These are phyloP conservation scores for Megalops atlanticus DNA, from an alignment of 2,113 vertebrate species.

Conservation along the genomic window DNA sequence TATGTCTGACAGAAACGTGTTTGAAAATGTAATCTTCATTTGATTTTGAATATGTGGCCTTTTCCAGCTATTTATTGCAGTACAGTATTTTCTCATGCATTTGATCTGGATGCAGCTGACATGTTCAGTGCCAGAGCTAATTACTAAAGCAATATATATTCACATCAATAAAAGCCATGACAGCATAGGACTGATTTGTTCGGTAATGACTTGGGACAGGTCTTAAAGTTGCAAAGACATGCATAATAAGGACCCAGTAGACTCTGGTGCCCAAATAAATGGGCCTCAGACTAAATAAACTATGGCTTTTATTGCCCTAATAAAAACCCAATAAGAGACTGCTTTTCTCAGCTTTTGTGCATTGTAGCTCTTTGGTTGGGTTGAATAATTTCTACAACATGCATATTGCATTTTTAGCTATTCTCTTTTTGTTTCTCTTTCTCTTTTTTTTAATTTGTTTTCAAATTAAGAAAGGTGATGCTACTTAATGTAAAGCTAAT, in stretches of 20 bases:
- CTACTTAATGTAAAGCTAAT: no score
- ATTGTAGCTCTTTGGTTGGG: neutral
- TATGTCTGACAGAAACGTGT: no score
- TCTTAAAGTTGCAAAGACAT: slow-evolving; percentile 36
- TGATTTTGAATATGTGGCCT: neutral
- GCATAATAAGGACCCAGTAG: neutral
- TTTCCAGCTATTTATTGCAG: slow-evolving; percentile 42
- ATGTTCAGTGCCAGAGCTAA: slow-evolving; percentile 58
- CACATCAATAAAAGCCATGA: slow-evolving; percentile 51
- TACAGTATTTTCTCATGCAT: slow-evolving; percentile 55
- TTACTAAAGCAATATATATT: slow-evolving; percentile 55
- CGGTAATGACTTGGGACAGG: slow-evolving; percentile 51
- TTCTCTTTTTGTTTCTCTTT: no score
- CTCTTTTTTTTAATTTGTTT: neutral
- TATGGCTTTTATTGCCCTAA: slow-evolving; percentile 4
- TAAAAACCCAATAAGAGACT: neutral
- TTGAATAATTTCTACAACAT: neutral
- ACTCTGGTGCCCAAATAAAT: neutral
- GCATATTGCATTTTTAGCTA: no score
- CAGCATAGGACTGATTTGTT: slow-evolving; percentile 48
- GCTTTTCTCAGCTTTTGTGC: no score
- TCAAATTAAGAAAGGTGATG: no score
- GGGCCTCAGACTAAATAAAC: slow-evolving; percentile 1
- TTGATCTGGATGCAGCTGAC: slow-evolving; percentile 61
- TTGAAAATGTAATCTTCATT: no score